A percentile compares a stretch with the other conserved stretches of the same genome.
Evolutionary conservation across 2,797 vertebrate species (phyloP).

Genomic region (Arctocebus calabarensis): DNA sequence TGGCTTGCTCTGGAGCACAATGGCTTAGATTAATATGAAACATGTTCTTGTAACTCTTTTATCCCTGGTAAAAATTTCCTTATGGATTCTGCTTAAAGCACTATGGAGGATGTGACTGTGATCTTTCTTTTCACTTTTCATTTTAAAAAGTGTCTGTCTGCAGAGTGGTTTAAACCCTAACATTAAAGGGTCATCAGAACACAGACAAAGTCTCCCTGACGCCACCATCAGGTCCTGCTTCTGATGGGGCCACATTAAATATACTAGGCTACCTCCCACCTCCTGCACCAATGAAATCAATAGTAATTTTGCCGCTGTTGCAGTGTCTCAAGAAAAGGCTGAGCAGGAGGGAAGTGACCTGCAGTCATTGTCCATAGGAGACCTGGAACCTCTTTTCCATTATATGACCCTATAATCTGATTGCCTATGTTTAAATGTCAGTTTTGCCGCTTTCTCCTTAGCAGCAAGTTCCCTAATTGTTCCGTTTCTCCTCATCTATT

Average conservation of each 20-base stretch:
- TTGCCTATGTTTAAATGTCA: not conserved
- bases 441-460: not conserved
- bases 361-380: not conserved
- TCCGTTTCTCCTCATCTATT: not conserved
- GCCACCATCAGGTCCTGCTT: not conserved
- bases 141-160: not conserved
- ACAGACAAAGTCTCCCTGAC: not conserved
- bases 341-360: too few relatives aligned
- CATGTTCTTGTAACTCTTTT: not conserved
- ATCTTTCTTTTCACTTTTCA: not conserved
- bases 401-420: not conserved
- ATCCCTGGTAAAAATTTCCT: not conserved
- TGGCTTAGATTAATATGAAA: not conserved
- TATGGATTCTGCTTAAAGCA: not conserved
- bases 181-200: not conserved
- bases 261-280: too few relatives aligned
- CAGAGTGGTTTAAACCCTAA: not conserved
- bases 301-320: not conserved
- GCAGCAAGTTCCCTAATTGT: not conserved
- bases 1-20: not conserved
- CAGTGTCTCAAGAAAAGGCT: not conserved
- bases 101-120: not conserved
- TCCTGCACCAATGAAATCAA: not conserved
- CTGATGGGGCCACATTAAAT: not conserved
- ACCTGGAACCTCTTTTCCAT: not conserved